phyloP scores from a whole-genome alignment of 2,113 vertebrate species.

The Larimichthys polyactis region DNA sequence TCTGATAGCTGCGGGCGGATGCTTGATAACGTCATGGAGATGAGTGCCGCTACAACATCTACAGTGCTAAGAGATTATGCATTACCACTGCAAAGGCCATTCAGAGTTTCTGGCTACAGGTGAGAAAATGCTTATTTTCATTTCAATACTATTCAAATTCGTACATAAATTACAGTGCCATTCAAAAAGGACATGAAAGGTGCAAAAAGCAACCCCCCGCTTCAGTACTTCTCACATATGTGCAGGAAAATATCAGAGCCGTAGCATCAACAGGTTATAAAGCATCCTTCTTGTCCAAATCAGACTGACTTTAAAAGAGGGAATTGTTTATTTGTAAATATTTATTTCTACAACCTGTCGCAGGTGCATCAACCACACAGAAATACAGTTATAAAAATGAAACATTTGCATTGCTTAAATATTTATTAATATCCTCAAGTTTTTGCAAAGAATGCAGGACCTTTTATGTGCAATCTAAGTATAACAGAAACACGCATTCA shows the following conservation, averaged over 20 bases:
- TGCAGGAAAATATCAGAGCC: slow-evolving; percentile 5
- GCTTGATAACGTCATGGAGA: slow-evolving; percentile 67
- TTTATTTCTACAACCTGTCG: neutral
- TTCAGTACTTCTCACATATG: neutral
- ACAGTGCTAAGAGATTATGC: slow-evolving; percentile 36
- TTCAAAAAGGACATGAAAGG: neutral
- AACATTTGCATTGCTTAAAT: slow-evolving; percentile 17
- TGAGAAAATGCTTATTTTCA: slow-evolving; percentile 44
- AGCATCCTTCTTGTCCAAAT: neutral
- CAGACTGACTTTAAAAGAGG: neutral
- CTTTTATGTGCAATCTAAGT: slow-evolving; percentile 8
- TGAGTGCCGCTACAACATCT: slow-evolving; percentile 53
- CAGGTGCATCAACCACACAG: neutral
- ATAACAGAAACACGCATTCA: neutral
- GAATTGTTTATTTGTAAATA: neutral
- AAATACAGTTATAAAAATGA: neutral
- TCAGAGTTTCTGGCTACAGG: slow-evolving; percentile 34
- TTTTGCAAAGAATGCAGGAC: slow-evolving; percentile 9
- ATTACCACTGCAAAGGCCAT: slow-evolving; percentile 50
- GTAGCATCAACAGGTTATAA: slow-evolving; percentile 39
- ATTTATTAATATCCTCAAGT: slow-evolving; percentile 16
- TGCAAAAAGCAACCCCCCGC: slow-evolving; percentile 15
- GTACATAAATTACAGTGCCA: slow-evolving; percentile 13
- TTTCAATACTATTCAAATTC: slow-evolving; percentile 45
- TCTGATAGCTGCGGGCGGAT: slow-evolving; percentile 54